Percentiles rank a stretch among this genome's conserved stretches.
phyloP scores from a whole-genome alignment of 2,888 invertebrate genomes.

The Nipponacmea schrenckii region DNA sequence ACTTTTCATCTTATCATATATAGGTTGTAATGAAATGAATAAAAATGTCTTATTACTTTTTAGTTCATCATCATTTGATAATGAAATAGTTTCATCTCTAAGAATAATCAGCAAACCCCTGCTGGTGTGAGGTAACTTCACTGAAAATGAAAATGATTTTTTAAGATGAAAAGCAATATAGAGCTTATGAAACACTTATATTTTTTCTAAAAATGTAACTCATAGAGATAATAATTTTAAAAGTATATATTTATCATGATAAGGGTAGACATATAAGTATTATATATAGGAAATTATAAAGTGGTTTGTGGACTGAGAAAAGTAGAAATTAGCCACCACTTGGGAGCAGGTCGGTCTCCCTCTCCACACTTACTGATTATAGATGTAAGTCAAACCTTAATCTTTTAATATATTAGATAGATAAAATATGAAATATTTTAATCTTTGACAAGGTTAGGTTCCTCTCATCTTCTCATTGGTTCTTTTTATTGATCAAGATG shows the following conservation, averaged over 20 bases:
- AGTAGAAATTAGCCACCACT: constrained; percentile 4
- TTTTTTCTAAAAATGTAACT: background rate
- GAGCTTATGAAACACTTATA: background rate
- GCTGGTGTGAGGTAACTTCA: background rate
- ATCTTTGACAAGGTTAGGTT: constrained; percentile 31
- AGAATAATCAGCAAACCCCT: background rate
- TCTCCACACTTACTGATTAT: background rate
- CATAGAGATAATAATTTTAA: background rate
- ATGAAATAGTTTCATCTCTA: constrained; percentile 8
- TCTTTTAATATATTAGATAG: constrained; percentile 13
- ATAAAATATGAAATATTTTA: constrained; percentile 38
- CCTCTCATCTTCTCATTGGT: constrained; percentile 24
- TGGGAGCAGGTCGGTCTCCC: background rate
- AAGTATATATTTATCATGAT: constrained; percentile 4
- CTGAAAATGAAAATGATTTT: constrained; percentile 5
- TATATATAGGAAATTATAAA: background rate
- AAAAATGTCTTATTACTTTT: background rate
- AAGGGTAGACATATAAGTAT: background rate
- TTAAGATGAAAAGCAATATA: background rate
- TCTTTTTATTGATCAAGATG: constrained; percentile 27
- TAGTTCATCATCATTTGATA: constrained; percentile 2
- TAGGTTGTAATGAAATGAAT: background rate
- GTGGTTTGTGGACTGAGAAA: background rate
- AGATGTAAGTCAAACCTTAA: background rate
- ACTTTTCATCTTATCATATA: background rate